phyloP scores from a whole-genome alignment of 2,113 vertebrate genomes.

The Amphiprion ocellaris region DNA sequence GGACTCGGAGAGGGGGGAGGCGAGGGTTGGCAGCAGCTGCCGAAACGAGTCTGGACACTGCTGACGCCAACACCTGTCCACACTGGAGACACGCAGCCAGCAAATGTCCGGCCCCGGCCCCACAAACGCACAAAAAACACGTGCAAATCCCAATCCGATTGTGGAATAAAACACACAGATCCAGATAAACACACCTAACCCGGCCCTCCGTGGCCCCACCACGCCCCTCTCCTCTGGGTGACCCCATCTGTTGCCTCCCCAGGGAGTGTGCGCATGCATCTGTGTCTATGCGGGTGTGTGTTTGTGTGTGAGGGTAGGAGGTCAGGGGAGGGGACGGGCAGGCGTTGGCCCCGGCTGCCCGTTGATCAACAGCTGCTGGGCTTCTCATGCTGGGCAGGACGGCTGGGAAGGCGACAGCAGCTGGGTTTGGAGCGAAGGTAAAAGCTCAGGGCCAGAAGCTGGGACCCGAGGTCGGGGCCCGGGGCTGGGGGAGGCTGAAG shows the following conservation, averaged over 20 bases:
- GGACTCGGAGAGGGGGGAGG: constrained; percentile 51
- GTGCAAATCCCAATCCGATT: not conserved
- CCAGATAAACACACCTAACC: constrained; percentile 66
- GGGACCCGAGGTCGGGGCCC: constrained; percentile 33
- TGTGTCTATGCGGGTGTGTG: constrained; percentile 51
- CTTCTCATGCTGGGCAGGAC: constrained; percentile 83
- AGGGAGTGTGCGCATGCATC: constrained; percentile 69
- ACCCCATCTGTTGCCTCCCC: constrained; percentile 81
- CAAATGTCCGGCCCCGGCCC: constrained; percentile 83
- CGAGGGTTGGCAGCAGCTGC: constrained; percentile 80
- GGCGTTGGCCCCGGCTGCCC: constrained; percentile 82
- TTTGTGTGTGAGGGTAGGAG: constrained; percentile 68
- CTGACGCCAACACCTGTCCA: constrained; percentile 87
- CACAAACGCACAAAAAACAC: constrained; percentile 21
- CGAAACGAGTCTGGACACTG: constrained; percentile 82
- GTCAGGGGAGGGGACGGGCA: constrained; percentile 79
- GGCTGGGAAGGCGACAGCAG: constrained; percentile 78
- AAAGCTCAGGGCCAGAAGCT: constrained; percentile 62
- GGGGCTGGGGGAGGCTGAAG: constrained; percentile 14
- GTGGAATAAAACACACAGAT: constrained; percentile 30
- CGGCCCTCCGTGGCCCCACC: constrained; percentile 56
- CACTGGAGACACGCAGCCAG: constrained; percentile 80
- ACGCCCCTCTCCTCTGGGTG: constrained; percentile 77
- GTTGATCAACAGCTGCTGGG: constrained; percentile 86
- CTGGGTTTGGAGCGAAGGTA: constrained; percentile 70